Evolutionary conservation across 92 coral and sea anemone species (phyloP).

Genomic region (Porites lobata): DNA sequence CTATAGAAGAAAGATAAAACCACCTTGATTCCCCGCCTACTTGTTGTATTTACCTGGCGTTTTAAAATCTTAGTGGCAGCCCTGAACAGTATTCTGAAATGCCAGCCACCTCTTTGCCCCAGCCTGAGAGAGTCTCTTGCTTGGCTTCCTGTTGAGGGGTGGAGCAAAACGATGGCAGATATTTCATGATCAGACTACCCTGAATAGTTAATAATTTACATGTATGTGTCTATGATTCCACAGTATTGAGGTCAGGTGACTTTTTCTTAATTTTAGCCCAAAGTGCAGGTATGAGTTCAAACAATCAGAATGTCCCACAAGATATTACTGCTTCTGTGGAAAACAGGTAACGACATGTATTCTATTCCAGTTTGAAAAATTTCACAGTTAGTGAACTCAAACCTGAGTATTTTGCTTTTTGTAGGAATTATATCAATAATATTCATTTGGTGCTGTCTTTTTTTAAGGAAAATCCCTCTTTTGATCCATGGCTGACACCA

Average conservation of each 20-base stretch:
- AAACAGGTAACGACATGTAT: conserved; percentile 67
- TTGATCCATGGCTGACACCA: conserved; percentile 99
- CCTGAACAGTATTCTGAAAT: too few species aligned
- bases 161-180: too few species aligned
- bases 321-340: conserved; percentile 90
- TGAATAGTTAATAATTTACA: background rate
- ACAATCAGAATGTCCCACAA: conserved; percentile 92
- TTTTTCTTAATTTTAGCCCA: conserved; percentile 69
- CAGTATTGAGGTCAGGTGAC: background rate
- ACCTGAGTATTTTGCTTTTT: background rate
- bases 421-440: too few species aligned
- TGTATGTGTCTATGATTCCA: background rate
- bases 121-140: too few species aligned
- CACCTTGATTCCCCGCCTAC: too few species aligned
- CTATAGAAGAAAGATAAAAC: too few species aligned
- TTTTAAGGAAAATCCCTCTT: conserved; percentile 78
- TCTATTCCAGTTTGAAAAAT: background rate
- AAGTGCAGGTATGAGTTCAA: conserved; percentile 93
- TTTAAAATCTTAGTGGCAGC: too few species aligned
- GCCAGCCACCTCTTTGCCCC: too few species aligned
- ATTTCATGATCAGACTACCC: too few species aligned
- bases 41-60: too few species aligned
- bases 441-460: too few species aligned
- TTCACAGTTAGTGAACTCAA: background rate
- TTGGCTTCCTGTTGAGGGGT: too few species aligned